phyloP scores from a whole-genome alignment of 2,888 invertebrate genomes.

The Morpho achilles region DNA sequence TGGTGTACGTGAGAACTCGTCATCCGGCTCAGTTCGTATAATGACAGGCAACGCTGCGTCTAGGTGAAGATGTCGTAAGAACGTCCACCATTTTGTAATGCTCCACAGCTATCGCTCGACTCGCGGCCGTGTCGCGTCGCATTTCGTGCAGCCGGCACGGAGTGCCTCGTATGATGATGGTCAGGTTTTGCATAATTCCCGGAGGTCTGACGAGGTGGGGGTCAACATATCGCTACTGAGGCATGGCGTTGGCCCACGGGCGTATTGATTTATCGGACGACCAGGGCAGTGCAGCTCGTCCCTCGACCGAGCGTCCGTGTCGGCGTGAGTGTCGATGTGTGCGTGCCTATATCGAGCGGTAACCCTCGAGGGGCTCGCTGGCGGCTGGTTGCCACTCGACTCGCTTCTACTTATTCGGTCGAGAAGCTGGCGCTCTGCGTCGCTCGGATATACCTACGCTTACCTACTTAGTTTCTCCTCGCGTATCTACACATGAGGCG shows the following conservation, averaged over 20 bases:
- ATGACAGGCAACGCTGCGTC: slow-evolving; percentile 72
- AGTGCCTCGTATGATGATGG: slow-evolving; percentile 68
- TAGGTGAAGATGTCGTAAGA: slow-evolving; percentile 80
- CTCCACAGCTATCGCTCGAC: slow-evolving; percentile 73
- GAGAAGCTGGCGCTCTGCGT: slow-evolving; percentile 68
- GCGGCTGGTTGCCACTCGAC: slow-evolving; percentile 70
- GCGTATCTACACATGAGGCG: slow-evolving; percentile 68
- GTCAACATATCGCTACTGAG: slow-evolving; percentile 57
- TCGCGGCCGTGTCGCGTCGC: slow-evolving; percentile 74
- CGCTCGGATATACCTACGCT: slow-evolving; percentile 70
- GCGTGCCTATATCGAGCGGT: slow-evolving; percentile 77
- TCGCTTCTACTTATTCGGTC: slow-evolving; percentile 76
- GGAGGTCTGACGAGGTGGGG: slow-evolving; percentile 70
- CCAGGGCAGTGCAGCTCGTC: slow-evolving; percentile 71
- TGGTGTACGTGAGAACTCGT: slow-evolving; percentile 72
- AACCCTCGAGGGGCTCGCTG: slow-evolving; percentile 71
- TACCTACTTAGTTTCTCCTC: slow-evolving; percentile 76
- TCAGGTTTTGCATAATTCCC: slow-evolving; percentile 68
- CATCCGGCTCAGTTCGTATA: slow-evolving; percentile 74
- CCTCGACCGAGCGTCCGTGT: slow-evolving; percentile 69
- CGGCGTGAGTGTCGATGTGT: slow-evolving; percentile 58
- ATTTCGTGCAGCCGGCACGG: slow-evolving; percentile 73
- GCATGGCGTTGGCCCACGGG: slow-evolving; percentile 59
- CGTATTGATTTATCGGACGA: slow-evolving; percentile 77
- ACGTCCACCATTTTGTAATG: slow-evolving; percentile 80